Percentiles rank a stretch among this genome's conserved stretches.
phyloP scores from a whole-genome alignment of 2,797 vertebrate genomes.

The Molossus molossus region DNA sequence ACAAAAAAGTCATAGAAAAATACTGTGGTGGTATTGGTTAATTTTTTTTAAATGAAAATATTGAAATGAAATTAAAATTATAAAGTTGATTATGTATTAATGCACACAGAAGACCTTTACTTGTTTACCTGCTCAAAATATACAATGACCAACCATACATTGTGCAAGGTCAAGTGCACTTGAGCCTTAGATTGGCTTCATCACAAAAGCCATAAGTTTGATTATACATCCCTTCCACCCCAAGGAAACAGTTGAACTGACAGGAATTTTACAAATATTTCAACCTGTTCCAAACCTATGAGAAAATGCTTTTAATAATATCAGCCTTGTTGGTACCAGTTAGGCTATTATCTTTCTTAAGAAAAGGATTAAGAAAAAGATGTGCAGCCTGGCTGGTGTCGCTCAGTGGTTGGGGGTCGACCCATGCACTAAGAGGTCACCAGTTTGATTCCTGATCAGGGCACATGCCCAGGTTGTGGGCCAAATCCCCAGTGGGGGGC shows the following conservation, averaged over 20 bases:
- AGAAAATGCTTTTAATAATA: neutral
- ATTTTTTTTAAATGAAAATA: neutral
- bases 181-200: neutral
- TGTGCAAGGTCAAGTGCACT: neutral
- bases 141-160: neutral
- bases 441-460: too few species aligned
- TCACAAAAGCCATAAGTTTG: neutral
- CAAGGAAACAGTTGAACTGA: neutral
- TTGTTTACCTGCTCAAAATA: neutral
- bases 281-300: neutral
- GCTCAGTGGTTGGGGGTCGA: too few species aligned
- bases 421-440: too few species aligned
- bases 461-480: too few species aligned
- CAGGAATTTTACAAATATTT: neutral
- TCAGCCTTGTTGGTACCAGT: neutral
- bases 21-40: neutral
- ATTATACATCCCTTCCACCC: neutral
- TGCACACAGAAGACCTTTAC: neutral
- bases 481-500: too few species aligned
- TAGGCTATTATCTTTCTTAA: neutral
- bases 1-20: neutral
- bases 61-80: constrained; percentile 26
- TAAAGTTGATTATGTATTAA: neutral
- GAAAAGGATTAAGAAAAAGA: neutral
- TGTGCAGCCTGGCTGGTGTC: too few species aligned